Base-by-base conservation (phyloP, 2,888 invertebrate genomes). In the Chymomyza fuscimana region DNA sequence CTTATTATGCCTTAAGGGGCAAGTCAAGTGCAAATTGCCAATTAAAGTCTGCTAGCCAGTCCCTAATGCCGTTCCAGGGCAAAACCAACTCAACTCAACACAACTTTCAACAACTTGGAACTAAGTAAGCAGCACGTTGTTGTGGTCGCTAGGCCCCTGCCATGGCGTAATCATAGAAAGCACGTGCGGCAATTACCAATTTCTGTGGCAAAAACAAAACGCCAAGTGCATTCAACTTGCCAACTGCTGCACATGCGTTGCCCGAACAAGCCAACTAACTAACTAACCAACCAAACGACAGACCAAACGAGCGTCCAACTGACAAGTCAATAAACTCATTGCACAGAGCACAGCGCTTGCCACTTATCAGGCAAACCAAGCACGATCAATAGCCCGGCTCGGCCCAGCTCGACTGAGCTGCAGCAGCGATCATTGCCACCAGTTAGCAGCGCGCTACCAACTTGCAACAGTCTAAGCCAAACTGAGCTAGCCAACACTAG, bases 311-410 rank as follows among this genome's bases (percentile, higher is more conserved):
- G 16, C 40, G 58, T 58, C 58, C 67, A 62, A 66, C 67, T 58
- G 76, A 79, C 80, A 81, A 88, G 87, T 87, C 87, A 87, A 87
- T 88, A 87, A 87, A 87, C 87, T 80, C 83, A 82, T 79, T 79
- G 71, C 73, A 63, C 70, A 25, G 63, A 61, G 69, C 32, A 32
- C 69, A 67, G 69, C 63, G 66, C 59, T 62, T 60, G 32, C 29
- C 67, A 76, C 86, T 87, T 87, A 85, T 87, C 87, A 86, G 83
- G 70, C 76, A 85, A 80, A 77, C 86, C 77, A 82, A 86, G 81
- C 88, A 86, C 87, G 87, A 88, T 88, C 87, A 82, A 77, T 72
- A 59, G 52, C 60, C 50, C 50, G 29, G 46, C 46, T 19, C 50
- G 36, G 60, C 36, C 0, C 36, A n/a, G 65, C 46, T 36, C 16